Conservation (phyloP, 2,113 vertebrate genomes). For the Lota lota region DNA sequence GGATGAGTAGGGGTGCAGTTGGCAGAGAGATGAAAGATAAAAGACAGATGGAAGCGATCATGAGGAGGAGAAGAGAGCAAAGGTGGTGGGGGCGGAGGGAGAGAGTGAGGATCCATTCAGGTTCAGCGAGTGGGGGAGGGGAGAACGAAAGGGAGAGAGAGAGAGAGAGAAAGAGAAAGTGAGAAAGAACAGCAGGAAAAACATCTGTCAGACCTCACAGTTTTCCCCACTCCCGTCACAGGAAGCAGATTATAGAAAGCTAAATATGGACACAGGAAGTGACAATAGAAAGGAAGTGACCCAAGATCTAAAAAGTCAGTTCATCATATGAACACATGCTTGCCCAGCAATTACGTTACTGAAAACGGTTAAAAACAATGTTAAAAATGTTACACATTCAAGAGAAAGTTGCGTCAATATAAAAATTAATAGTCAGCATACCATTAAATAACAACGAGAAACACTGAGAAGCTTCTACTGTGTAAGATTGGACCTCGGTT, state of each 20-base stretch:
- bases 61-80: conserved; percentile 14
- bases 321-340: too few species aligned
- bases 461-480: too few species aligned
- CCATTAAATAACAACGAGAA: too few species aligned
- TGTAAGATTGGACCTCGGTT: too few species aligned
- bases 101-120: conserved; percentile 41
- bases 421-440: too few species aligned
- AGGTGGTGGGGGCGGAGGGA: conserved; percentile 9
- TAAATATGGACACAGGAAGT: conserved; percentile 9
- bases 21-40: conserved; percentile 4
- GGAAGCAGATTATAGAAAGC: conserved; percentile 39
- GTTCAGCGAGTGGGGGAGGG: conserved; percentile 37
- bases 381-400: too few species aligned
- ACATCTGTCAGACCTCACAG: conserved; percentile 60
- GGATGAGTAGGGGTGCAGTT: conserved; percentile 10
- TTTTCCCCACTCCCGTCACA: conserved; percentile 38
- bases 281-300: conserved; percentile 38
- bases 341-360: too few species aligned
- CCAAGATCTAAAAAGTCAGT: conserved; percentile 25
- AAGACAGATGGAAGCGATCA: conserved; percentile 9
- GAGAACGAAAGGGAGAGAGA: conserved; percentile 10
- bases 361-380: too few species aligned
- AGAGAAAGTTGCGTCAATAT: too few species aligned
- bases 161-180: conserved; percentile 18
- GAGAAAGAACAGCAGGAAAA: conserved; percentile 47